Percentiles rank a stretch among this genome's conserved stretches.
Evolutionary conservation across 1,140 invertebrate species (phyloP).

Genomic region (Diabrotica virgifera): DNA sequence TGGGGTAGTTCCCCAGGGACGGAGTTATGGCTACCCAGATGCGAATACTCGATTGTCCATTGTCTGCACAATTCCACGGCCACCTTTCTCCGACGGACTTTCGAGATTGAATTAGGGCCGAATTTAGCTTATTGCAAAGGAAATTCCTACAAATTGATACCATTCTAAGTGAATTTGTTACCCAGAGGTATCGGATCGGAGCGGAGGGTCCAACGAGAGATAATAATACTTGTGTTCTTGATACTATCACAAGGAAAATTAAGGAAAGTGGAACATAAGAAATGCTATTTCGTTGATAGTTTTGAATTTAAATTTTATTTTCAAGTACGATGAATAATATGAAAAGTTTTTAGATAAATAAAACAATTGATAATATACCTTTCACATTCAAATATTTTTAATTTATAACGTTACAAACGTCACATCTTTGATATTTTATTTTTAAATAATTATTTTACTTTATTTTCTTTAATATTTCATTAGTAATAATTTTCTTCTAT

Average conservation of each 20-base stretch:
- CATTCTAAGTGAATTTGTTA: constrained; percentile 22
- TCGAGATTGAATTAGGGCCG: constrained; percentile 31
- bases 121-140: constrained; percentile 33
- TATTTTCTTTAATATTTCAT: too few species aligned
- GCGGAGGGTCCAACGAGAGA: constrained; percentile 3
- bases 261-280: background rate
- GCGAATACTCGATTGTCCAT: constrained; percentile 36
- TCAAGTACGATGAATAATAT: too few species aligned
- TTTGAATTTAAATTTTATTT: too few species aligned
- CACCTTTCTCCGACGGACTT: constrained; percentile 23
- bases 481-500: too few species aligned
- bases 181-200: constrained; percentile 17
- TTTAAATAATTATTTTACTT: too few species aligned
- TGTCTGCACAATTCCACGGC: constrained; percentile 31
- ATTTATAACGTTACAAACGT: too few species aligned
- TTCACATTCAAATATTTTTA: too few species aligned
- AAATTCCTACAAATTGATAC: constrained; percentile 25
- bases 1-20: constrained; percentile 26
- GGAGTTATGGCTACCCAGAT: constrained; percentile 29
- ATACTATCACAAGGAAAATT: background rate
- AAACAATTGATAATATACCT: too few species aligned
- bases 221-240: background rate
- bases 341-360: too few species aligned
- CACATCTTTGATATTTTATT: too few species aligned
- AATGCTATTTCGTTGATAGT: background rate